Evolutionary conservation across 2,113 vertebrate genomes (phyloP), one percentile per base, ranked within the genome.

Genomic region (Daboia siamensis): DNA sequence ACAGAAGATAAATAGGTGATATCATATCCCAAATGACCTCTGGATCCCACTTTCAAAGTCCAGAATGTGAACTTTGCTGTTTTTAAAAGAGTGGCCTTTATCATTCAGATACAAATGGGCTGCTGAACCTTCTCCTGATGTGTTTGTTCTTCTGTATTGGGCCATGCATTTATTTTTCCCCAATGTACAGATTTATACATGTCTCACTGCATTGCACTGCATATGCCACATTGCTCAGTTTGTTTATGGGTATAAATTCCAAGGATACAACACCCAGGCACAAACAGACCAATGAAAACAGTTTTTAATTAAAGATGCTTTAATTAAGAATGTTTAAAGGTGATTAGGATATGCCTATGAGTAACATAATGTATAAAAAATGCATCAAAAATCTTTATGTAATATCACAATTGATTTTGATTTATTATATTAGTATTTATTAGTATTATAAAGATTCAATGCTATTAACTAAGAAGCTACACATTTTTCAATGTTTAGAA

Each of bases 381-480:
- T 74, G n/a, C n/a, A 69, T n/a, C 29, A 26, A 12, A n/a, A 11
- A 69, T 69, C 61, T 69, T 69, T 69, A 69, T 69, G 12, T n/a
- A 39, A 74, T 33, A 80, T 80, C 15, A 39, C 33, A 21, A 80
- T 80, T 20, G 15, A 80, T 39, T 80, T 39, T 80, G 6, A 39
- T 80, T 80, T 80, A 80, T 12, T 51, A 51, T 51, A 51, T 51
- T 51, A 51, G 48, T 51, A 51, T 51, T 51, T 51, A 51, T 51
- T 51, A 51, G 48, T 51, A 51, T 51, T 88, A 24, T 86, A 92
- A 61, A 46, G 12, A 11, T 26, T n/a, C 54, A 86, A 3, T 52
- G 88, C 46, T 89, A 89, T 89, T 64, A 92, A 56, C 55, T 48
- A 24, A 92, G 69, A 48, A 54, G 59, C n/a, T 92, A 74, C 6